These are phyloP conservation scores for Chaetogeoica ovagalla DNA, from an alignment of 2,888 invertebrate genomes.

Conservation along the genomic window DNA sequence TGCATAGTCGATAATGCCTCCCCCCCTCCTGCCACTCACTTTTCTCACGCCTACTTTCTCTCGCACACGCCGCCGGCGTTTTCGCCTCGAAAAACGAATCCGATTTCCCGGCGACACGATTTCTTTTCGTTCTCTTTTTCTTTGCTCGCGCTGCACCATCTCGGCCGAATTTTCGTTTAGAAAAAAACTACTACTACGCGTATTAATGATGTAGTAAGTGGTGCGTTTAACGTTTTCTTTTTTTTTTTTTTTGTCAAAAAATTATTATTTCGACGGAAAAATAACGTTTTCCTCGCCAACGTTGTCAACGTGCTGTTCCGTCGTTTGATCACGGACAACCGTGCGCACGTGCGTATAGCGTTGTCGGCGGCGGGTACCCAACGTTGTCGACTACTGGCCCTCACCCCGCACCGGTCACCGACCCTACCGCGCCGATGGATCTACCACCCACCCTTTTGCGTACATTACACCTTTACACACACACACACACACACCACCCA, in stretches of 20 bases:
- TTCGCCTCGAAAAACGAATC: background rate
- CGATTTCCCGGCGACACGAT: background rate
- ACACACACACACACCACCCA: too few relatives aligned
- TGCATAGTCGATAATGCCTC: conserved; percentile 42
- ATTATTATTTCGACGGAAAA: too few relatives aligned
- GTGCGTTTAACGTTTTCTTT: too few relatives aligned
- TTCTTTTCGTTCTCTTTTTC: background rate
- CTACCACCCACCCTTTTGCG: background rate
- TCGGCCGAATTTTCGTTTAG: too few relatives aligned
- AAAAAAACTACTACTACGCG: too few relatives aligned
- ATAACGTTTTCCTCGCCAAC: too few relatives aligned
- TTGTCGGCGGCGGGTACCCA: background rate
- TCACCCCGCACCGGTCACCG: background rate
- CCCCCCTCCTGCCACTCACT: background rate
- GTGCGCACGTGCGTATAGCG: conserved; percentile 22
- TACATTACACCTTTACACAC: too few relatives aligned
- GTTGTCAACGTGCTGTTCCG: background rate
- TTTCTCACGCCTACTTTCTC: conserved; percentile 2
- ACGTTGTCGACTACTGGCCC: conserved; percentile 7
- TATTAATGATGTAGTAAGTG: too few relatives aligned
- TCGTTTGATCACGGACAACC: background rate
- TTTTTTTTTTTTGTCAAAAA: background rate
- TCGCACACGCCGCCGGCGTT: background rate
- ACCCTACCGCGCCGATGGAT: background rate
- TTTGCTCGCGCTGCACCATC: too few relatives aligned